Conservation (phyloP, 2,797 vertebrate species). For the Dendrocincla tyrannina region DNA sequence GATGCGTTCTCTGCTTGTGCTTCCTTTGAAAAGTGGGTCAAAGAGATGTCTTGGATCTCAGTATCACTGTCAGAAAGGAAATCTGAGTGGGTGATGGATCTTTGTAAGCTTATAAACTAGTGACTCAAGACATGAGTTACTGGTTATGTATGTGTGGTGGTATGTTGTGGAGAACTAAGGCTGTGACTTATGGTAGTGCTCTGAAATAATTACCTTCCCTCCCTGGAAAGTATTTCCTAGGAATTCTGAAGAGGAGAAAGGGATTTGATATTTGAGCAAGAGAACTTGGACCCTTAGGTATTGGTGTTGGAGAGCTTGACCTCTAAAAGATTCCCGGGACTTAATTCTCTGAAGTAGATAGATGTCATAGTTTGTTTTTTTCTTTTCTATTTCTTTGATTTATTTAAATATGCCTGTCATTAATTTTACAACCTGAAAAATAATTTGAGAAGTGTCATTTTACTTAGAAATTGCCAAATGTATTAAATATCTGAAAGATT, state of each 20-base stretch:
- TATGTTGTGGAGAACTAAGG: background rate
- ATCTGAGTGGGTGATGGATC: constrained; percentile 5
- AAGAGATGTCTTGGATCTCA: constrained; percentile 32
- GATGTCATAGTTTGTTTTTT: accelerated
- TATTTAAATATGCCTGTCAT: background rate
- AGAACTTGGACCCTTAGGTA: background rate
- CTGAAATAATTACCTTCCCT: background rate
- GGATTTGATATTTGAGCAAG: background rate
- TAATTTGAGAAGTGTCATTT: background rate
- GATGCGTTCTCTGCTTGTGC: background rate
- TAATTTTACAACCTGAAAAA: background rate
- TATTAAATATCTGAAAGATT: background rate
- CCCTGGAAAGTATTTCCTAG: background rate
- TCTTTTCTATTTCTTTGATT: background rate
- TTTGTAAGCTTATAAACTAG: background rate
- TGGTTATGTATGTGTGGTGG: background rate
- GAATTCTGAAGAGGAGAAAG: background rate
- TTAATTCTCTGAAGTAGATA: background rate
- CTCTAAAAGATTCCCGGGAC: background rate
- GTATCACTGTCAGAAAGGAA: background rate
- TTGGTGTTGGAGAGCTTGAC: background rate
- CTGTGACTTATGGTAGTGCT: background rate
- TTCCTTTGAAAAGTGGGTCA: constrained; percentile 27
- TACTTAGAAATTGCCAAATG: background rate
- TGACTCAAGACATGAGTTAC: background rate